Conservation (phyloP, 2,888 invertebrate genomes). For the Cheilosia impressa region DNA sequence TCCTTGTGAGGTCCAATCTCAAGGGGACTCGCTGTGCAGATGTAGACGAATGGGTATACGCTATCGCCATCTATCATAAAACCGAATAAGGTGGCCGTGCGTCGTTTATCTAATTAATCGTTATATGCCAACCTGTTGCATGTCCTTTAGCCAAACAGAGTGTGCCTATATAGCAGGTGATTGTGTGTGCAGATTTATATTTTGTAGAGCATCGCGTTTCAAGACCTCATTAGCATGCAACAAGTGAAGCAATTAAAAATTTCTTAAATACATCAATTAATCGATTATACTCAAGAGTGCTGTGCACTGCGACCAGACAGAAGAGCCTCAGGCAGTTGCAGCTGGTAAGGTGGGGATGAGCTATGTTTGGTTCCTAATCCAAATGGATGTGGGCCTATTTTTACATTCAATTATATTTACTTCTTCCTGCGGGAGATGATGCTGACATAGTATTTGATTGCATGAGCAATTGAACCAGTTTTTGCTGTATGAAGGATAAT, state of each 20-base stretch:
- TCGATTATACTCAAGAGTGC: slow-evolving; percentile 38
- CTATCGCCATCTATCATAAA: slow-evolving; percentile 48
- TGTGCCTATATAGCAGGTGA: background rate
- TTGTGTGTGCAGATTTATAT: background rate
- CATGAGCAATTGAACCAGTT: too few species aligned
- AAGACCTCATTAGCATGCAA: slow-evolving; percentile 63
- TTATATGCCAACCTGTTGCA: slow-evolving; percentile 21
- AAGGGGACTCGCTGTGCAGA: too few species aligned
- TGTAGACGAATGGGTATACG: background rate
- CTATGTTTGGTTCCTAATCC: too few species aligned
- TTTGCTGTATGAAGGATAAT: too few species aligned
- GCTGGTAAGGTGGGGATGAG: too few species aligned
- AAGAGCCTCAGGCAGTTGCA: too few species aligned
- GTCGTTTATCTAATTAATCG: slow-evolving; percentile 63
- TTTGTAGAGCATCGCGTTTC: slow-evolving; percentile 39
- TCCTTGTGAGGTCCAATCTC: slow-evolving; percentile 47
- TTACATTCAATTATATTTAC: too few species aligned
- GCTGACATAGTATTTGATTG: too few species aligned
- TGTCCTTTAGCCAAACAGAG: slow-evolving; percentile 34
- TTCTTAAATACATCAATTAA: slow-evolving; percentile 59
- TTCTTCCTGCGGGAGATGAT: too few species aligned
- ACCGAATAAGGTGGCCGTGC: slow-evolving; percentile 58
- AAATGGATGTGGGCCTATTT: too few species aligned
- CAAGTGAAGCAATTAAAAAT: slow-evolving; percentile 70
- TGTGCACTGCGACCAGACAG: background rate